Conservation (phyloP, 2,888 invertebrate genomes). For the Apomyelois bistriatella region DNA sequence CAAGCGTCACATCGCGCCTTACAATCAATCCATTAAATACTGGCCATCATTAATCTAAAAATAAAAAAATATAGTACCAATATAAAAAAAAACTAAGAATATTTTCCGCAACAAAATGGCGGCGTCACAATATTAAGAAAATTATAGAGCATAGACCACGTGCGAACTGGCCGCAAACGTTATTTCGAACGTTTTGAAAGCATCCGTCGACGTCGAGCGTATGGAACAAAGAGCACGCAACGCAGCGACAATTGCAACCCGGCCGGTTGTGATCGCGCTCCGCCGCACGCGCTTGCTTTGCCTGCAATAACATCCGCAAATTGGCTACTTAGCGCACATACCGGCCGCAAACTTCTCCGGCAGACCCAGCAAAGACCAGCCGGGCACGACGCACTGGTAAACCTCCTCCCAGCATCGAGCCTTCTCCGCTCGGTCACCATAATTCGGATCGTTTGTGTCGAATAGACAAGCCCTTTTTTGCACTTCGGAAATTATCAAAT, state of each 20-base stretch:
- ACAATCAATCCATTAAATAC: background rate
- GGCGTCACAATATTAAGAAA: conserved; percentile 28
- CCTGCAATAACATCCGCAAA: conserved; percentile 36
- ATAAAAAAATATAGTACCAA: background rate
- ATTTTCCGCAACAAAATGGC: conserved; percentile 42
- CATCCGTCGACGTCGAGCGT: conserved; percentile 37
- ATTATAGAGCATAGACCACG: conserved; percentile 34
- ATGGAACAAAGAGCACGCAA: conserved; percentile 72
- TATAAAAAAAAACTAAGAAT: background rate
- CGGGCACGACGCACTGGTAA: conserved; percentile 66
- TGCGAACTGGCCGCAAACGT: conserved; percentile 43
- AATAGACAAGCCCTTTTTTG: conserved; percentile 65
- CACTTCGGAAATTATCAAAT: conserved; percentile 62
- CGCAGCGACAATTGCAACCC: conserved; percentile 55
- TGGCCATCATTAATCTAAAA: background rate
- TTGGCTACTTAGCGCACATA: conserved; percentile 48
- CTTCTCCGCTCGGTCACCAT: conserved; percentile 70
- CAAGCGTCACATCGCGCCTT: background rate
- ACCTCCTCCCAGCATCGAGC: conserved; percentile 71
- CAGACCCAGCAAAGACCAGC: conserved; percentile 59
- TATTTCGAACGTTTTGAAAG: conserved; percentile 63
- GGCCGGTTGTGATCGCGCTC: conserved; percentile 39
- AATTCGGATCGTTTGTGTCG: conserved; percentile 63
- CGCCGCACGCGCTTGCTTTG: conserved; percentile 27
- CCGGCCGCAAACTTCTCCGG: conserved; percentile 67